phyloP scores from a whole-genome alignment of 2,113 vertebrate species.

The Esox niger region DNA sequence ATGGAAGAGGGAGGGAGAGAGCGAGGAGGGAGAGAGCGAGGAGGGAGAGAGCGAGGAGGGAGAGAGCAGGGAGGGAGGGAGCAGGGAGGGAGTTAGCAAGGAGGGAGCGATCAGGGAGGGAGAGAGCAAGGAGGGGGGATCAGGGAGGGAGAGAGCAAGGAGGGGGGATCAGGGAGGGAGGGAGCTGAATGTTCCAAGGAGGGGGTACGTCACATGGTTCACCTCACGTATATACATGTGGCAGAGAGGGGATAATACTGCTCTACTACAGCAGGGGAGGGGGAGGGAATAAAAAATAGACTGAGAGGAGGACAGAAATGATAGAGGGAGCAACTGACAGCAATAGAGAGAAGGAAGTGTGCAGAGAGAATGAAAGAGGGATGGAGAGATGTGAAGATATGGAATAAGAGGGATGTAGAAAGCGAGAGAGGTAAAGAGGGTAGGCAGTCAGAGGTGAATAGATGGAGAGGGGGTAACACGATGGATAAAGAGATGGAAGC shows the following conservation, averaged over 20 bases:
- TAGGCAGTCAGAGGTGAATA: too few relatives aligned
- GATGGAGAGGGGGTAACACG: too few relatives aligned
- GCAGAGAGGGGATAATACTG: slow-evolving; percentile 26
- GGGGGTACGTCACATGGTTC: slow-evolving; percentile 34
- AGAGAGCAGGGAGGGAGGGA: too few relatives aligned
- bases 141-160: slow-evolving; percentile 24
- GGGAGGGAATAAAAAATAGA: slow-evolving; percentile 29
- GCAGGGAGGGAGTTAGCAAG: neutral
- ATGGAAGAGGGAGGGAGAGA: neutral
- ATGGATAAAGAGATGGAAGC: neutral
- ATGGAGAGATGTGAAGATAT: too few relatives aligned
- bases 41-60: neutral
- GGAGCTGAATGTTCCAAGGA: slow-evolving; percentile 11
- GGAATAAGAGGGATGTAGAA: too few relatives aligned
- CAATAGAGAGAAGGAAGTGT: slow-evolving; percentile 34
- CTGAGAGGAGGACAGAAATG: slow-evolving; percentile 48
- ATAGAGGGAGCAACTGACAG: slow-evolving; percentile 26
- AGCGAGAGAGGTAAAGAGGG: too few relatives aligned
- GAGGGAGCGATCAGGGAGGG: too few relatives aligned
- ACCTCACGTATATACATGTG: slow-evolving; percentile 42
- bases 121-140: neutral
- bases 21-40: neutral
- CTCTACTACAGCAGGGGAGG: neutral
- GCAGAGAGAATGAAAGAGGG: neutral
- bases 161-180: slow-evolving; percentile 25